Evolutionary conservation across 2,888 invertebrate genomes (phyloP).

Genomic region (Dyspetes luteomarginatus): DNA sequence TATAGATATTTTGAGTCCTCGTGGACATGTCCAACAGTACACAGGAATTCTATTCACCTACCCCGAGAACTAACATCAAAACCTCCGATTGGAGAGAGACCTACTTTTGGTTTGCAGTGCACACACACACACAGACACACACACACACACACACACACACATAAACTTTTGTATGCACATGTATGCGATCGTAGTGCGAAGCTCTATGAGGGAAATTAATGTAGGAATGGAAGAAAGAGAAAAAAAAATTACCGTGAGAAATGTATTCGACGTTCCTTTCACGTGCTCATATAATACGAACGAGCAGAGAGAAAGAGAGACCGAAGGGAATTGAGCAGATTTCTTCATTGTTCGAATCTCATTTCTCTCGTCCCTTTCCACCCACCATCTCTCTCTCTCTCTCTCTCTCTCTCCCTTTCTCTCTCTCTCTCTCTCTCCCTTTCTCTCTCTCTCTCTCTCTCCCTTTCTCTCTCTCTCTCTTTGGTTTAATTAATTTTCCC

Average conservation of each 20-base stretch:
- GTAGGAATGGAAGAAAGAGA: not conserved
- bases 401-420: constrained; percentile 2
- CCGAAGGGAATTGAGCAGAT: constrained; percentile 50
- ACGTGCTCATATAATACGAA: not conserved
- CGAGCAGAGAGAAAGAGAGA: not conserved
- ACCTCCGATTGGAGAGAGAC: constrained; percentile 32
- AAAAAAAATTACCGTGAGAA: constrained; percentile 10
- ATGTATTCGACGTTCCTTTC: constrained; percentile 34
- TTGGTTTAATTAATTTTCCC: constrained; percentile 51
- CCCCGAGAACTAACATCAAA: not conserved
- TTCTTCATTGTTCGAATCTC: constrained; percentile 50
- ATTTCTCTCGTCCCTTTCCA: constrained; percentile 15
- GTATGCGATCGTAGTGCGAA: not conserved
- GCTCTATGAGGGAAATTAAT: constrained; percentile 22
- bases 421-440: not conserved
- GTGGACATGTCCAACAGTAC: not conserved
- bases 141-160: no score
- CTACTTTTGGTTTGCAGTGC: constrained; percentile 38
- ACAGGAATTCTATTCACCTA: constrained; percentile 13
- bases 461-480: constrained; percentile 1
- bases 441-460: not conserved
- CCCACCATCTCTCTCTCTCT: not conserved
- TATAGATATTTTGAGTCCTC: not conserved
- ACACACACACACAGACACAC: no score
- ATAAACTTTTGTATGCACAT: no score